Base-by-base conservation (phyloP, 2,888 invertebrate genomes). In the Proisotoma minuta region DNA sequence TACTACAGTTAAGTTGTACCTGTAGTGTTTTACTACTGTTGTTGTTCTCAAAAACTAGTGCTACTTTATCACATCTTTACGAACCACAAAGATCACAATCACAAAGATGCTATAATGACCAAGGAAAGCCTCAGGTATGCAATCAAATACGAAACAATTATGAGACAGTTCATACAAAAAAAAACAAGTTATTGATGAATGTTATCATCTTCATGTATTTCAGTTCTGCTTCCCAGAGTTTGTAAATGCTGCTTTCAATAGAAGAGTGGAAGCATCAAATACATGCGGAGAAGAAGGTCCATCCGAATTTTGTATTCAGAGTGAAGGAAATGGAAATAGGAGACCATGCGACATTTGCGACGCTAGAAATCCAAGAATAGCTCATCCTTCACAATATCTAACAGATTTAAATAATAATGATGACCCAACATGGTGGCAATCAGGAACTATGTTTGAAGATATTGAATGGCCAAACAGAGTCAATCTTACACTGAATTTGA, bases 341-440 rank as follows among this genome's bases (percentile, higher is more conserved):
- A 91, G 91, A 76, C 88, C 89, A 3, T 92, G 91, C 76, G 88
- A 89, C 75, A 80, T 83, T 62, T 97, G 96, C 78, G 85, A 82
- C 67, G 76, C 77, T 12, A 82, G 75, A 12, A 62, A 81, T 5
- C 81, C 80, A 0, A 76, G 77, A 40, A 81, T 82, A 26, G 82
- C 86, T 66, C 90, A 91, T 76, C 83, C 86, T 50, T 82, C 89
- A 18, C 79, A 82, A 57, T 91, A 84, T 78, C 82, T 98, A 73
- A 98, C 97, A 2, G 98, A 99, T 78, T 83, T 90, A 75, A 91
- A 96, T 77, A 91, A 90, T 77, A 87, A 87, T 67, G 89, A 91
- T 72, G 90, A 91, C 76, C 87, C 88, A 71, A 93, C 95, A 0
- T 96, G 93, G 92, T 96, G 96, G 96, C 95, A 96, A 78, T 95